These are phyloP conservation scores for Hippopotamyrus pictus DNA, from an alignment of 2,797 vertebrate genomes.

Conservation along the genomic window DNA sequence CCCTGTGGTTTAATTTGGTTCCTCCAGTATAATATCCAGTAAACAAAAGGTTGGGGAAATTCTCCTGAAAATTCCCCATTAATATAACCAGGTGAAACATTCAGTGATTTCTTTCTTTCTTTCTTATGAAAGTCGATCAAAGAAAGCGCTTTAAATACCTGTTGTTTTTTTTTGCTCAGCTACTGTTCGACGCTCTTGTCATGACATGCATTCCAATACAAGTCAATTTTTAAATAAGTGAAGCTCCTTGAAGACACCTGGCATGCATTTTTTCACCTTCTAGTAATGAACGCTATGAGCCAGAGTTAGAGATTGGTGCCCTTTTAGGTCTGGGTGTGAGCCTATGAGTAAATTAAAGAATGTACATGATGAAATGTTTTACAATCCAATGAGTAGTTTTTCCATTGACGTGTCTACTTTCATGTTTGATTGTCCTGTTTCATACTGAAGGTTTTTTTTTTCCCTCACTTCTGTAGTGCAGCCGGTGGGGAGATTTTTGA, in stretches of 20 bases:
- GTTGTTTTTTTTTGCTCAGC: not conserved
- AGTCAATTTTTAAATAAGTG: not conserved
- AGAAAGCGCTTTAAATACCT: not conserved
- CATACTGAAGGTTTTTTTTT: not conserved
- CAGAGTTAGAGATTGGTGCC: not conserved
- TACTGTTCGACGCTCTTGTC: not conserved
- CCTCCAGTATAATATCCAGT: not conserved
- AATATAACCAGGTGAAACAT: not conserved
- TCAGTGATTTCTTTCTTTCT: not conserved
- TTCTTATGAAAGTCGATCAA: not conserved
- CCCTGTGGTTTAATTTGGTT: not conserved
- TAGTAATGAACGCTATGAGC: not conserved
- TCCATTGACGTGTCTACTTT: not conserved
- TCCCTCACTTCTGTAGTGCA: conserved; percentile 49
- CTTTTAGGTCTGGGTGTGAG: not conserved
- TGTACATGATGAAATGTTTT: not conserved
- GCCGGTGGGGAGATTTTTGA: conserved; percentile 76
- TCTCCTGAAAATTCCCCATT: conserved; percentile 6
- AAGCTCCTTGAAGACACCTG: not conserved
- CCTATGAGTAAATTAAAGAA: not conserved
- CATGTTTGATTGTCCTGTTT: not conserved
- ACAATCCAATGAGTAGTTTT: not conserved
- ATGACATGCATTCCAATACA: not conserved
- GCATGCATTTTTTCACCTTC: not conserved
- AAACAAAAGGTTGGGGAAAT: not conserved